Conservation (phyloP, 2,888 invertebrate genomes). For the Amiota communis region DNA sequence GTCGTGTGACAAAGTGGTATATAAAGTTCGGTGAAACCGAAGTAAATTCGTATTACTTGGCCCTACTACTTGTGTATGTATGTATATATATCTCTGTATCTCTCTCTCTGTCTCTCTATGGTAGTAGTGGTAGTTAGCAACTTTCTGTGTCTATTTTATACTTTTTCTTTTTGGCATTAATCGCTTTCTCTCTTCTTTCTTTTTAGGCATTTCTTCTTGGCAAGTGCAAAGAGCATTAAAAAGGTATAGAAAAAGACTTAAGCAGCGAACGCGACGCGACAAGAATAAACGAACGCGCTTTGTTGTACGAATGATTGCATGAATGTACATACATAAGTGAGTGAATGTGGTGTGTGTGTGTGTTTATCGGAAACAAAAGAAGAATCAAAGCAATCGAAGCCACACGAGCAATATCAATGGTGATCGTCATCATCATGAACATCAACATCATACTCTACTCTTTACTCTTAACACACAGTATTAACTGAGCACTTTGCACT, state of each 20-base stretch:
- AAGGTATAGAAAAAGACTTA: constrained; percentile 57
- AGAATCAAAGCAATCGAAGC: background rate
- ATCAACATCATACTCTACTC: background rate
- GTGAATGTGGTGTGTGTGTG: background rate
- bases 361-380: constrained; percentile 9
- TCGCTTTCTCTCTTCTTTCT: background rate
- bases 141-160: background rate
- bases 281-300: constrained; percentile 41
- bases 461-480: background rate
- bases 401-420: background rate
- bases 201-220: background rate
- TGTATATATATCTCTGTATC: too few species aligned
- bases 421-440: background rate
- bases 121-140: background rate
- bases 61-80: too few species aligned
- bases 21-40: too few species aligned
- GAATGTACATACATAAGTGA: background rate
- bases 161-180: background rate
- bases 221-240: background rate
- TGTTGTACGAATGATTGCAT: constrained; percentile 11
- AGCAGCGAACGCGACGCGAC: constrained; percentile 56
- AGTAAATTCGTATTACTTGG: too few species aligned
- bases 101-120: too few species aligned
- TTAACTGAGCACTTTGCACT: background rate
- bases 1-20: too few species aligned